These are phyloP conservation scores for Talpa occidentalis DNA, from an alignment of 2,113 vertebrate genomes.

Conservation along the genomic window DNA sequence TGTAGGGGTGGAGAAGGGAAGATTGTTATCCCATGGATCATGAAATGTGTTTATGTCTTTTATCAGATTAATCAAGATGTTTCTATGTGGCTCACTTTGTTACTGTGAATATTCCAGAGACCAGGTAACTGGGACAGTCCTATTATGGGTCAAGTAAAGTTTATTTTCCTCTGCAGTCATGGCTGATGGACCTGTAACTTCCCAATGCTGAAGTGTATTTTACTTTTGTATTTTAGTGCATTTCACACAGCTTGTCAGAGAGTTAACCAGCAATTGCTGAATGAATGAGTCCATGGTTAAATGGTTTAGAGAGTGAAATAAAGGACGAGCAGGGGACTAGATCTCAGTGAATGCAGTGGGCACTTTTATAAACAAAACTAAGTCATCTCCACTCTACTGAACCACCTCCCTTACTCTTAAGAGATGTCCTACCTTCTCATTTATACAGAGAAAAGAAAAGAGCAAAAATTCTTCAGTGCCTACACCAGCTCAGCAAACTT, in stretches of 20 bases:
- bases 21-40: not conserved
- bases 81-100: not conserved
- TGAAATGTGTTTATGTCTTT: conserved; percentile 24
- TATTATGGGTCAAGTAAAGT: not conserved
- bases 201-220: not conserved
- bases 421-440: not conserved
- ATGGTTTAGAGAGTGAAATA: not conserved
- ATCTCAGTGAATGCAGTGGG: not conserved
- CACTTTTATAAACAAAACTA: not conserved
- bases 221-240: not conserved
- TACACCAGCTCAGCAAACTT: not conserved
- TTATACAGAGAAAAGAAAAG: not conserved
- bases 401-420: not conserved
- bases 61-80: not conserved
- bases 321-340: not conserved
- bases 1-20: conserved; percentile 1
- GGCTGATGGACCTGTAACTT: not conserved
- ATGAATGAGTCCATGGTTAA: not conserved
- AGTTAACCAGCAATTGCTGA: not conserved
- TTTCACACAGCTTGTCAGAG: not conserved
- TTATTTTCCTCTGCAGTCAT: not conserved
- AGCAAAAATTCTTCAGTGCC: not conserved
- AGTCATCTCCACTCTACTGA: not conserved
- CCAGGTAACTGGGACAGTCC: not conserved
- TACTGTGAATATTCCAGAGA: not conserved